Conservation (phyloP, 2,797 vertebrate genomes). For the Xyrichtys novacula region DNA sequence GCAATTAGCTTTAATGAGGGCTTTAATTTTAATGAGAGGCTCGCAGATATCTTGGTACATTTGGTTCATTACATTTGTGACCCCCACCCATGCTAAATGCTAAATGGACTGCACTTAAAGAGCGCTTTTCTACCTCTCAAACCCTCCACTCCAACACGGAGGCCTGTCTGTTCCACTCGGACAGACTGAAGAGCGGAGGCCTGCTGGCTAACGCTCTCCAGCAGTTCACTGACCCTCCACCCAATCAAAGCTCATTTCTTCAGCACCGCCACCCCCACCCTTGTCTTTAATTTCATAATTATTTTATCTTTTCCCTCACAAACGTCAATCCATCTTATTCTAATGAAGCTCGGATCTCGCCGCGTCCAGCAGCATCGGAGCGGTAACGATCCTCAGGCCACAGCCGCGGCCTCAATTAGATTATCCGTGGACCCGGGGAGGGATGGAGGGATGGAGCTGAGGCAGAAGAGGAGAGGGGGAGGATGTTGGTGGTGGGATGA, state of each 20-base stretch:
- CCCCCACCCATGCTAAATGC: slow-evolving; percentile 2
- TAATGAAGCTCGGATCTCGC: slow-evolving; percentile 75
- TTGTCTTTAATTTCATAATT: slow-evolving; percentile 39
- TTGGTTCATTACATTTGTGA: slow-evolving; percentile 55
- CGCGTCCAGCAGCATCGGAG: slow-evolving; percentile 64
- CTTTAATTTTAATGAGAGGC: slow-evolving; percentile 86
- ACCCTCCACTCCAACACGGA: not conserved
- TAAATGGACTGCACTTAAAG: not conserved
- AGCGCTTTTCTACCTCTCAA: not conserved
- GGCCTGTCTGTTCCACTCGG: slow-evolving; percentile 51
- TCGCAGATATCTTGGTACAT: slow-evolving; percentile 58
- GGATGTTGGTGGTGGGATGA: not conserved
- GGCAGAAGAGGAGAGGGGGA: slow-evolving; percentile 1
- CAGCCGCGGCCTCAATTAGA: slow-evolving; percentile 76
- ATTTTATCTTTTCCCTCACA: slow-evolving; percentile 23
- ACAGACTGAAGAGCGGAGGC: slow-evolving; percentile 30
- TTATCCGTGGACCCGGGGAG: slow-evolving; percentile 56
- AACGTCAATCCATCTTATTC: slow-evolving; percentile 73
- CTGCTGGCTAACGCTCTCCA: slow-evolving; percentile 36
- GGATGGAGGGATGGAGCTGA: slow-evolving; percentile 28
- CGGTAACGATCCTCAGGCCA: slow-evolving; percentile 72
- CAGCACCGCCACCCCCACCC: slow-evolving; percentile 28
- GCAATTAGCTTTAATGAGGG: slow-evolving; percentile 86
- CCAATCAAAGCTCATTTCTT: slow-evolving; percentile 68
- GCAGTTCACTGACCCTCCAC: slow-evolving; percentile 61